These are phyloP conservation scores for Hirtodrosophila cameraria DNA, from an alignment of 2,888 invertebrate genomes.

Conservation along the genomic window DNA sequence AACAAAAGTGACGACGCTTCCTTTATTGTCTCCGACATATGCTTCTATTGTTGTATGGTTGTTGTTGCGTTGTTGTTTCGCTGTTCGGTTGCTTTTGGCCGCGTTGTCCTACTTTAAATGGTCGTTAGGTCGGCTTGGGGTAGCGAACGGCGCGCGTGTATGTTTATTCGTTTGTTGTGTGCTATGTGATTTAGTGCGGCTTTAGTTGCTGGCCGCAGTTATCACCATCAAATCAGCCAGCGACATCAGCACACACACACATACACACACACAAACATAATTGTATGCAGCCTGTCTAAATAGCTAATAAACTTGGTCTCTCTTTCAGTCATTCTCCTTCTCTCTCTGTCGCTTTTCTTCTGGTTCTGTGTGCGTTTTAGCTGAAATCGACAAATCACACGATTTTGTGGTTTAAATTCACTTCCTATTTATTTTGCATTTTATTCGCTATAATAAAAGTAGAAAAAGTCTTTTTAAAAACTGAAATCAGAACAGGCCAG, in stretches of 20 bases:
- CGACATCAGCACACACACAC: constrained; percentile 15
- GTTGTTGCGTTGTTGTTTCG: constrained; percentile 21
- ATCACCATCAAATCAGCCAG: constrained; percentile 74
- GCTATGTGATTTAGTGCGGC: constrained; percentile 45
- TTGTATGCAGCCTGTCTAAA: constrained; percentile 64
- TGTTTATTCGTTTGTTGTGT: constrained; percentile 32
- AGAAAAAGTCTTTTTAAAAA: too few species aligned
- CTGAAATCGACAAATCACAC: too few species aligned
- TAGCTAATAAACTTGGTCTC: constrained; percentile 61
- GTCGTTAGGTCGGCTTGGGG: constrained; percentile 64
- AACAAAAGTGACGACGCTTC: constrained; percentile 74
- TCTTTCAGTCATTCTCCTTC: background rate
- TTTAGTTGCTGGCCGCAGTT: constrained; percentile 54
- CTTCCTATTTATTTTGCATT: too few species aligned
- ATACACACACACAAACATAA: constrained; percentile 24
- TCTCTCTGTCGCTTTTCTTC: background rate
- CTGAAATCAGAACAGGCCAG: too few species aligned
- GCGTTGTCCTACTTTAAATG: constrained; percentile 76
- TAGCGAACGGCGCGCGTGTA: constrained; percentile 42
- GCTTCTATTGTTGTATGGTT: constrained; percentile 51
- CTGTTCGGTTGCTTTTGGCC: constrained; percentile 48
- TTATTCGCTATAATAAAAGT: too few species aligned
- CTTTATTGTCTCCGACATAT: constrained; percentile 78
- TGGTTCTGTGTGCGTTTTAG: background rate
- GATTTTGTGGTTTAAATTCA: too few species aligned